phyloP scores from a whole-genome alignment of 1,140 invertebrate genomes.

The Drosophila guanche region DNA sequence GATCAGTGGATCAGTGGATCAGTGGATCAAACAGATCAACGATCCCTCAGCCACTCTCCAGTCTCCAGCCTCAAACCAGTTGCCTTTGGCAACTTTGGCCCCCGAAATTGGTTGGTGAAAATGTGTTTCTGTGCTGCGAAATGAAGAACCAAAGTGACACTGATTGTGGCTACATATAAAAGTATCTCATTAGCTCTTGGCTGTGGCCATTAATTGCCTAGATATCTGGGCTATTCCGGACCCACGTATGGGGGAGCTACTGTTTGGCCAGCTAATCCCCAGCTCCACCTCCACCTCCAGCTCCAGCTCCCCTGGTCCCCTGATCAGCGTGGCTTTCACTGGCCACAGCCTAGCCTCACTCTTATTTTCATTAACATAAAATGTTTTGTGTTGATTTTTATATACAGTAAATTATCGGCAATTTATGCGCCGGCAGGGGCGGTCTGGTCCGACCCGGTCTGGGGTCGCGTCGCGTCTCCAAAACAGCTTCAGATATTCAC shows the following conservation, averaged over 20 bases:
- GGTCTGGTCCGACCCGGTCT: slow-evolving; percentile 8
- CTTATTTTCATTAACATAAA: slow-evolving; percentile 80
- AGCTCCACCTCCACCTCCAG: slow-evolving; percentile 21
- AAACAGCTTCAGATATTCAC: no score
- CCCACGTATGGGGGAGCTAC: slow-evolving; percentile 25
- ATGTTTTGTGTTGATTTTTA: slow-evolving; percentile 83
- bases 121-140: not conserved
- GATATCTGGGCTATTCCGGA: slow-evolving; percentile 47
- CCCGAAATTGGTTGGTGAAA: no score
- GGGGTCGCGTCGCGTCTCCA: no score
- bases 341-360: slow-evolving; percentile 32
- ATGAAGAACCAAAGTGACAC: slow-evolving; percentile 20
- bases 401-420: slow-evolving; percentile 73
- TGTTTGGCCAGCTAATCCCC: slow-evolving; percentile 35
- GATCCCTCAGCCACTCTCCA: not conserved
- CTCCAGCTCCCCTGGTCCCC: slow-evolving; percentile 13
- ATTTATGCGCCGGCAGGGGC: slow-evolving; percentile 59
- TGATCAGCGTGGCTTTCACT: slow-evolving; percentile 50
- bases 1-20: slow-evolving; percentile 1
- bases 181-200: slow-evolving; percentile 63
- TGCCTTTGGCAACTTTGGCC: no score
- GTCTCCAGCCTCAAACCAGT: not conserved
- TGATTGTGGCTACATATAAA: slow-evolving; percentile 33
- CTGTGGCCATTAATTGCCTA: slow-evolving; percentile 63
- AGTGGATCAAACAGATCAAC: not conserved